Base-by-base conservation (phyloP, 2,888 invertebrate species). In the Andrena trimmerana region DNA sequence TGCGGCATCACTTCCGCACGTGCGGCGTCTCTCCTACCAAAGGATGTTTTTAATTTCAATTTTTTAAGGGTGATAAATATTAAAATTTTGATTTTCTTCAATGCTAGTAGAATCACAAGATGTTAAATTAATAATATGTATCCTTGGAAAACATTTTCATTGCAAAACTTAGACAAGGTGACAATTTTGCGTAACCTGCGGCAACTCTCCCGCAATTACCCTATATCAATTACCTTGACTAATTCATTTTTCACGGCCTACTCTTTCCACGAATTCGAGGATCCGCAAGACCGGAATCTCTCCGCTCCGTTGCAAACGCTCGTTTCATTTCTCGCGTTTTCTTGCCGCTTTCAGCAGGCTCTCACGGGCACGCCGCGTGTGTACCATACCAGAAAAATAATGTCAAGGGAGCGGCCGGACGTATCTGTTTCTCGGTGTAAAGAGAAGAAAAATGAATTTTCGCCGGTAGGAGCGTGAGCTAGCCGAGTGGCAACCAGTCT, bases 401-500 rank as follows among this genome's bases (percentile, higher is more conserved):
- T 78, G 81, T 70, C 81, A 70, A 78, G 74, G 70, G 70, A 70
- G 70, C 67, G 80, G 31, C 24, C 66, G 29, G 67, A 62, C 31
- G 66, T 42, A 29, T 66, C 75, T 36, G 52, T 75, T 69, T 68
- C 29, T 48, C 67, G 52, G n/a, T 13, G 29, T 7, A 24, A 31
- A 70, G 33, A 29, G 20, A 62, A 54, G 60, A 73, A 76, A 83
- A 83, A 54, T 65, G 70, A 70, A 75, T 84, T 75, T 83, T 78
- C 59, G 24, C 63, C 13, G 27, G 24, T 3, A 29, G 48, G 27
- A 57, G 50, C 42, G 20, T 8, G 54, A 24, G 29, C n/a, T 59
- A 65, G 36, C 68, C 10, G 36, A 54, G 50, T 33, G 20, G 36
- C 65, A 60, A 52, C 50, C 48, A n/a, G 27, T 20, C n/a, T 60